Evolutionary conservation across 2,113 vertebrate species (phyloP), one percentile per base, ranked within the genome.

Genomic region (Protobothrops flavoviridis): DNA sequence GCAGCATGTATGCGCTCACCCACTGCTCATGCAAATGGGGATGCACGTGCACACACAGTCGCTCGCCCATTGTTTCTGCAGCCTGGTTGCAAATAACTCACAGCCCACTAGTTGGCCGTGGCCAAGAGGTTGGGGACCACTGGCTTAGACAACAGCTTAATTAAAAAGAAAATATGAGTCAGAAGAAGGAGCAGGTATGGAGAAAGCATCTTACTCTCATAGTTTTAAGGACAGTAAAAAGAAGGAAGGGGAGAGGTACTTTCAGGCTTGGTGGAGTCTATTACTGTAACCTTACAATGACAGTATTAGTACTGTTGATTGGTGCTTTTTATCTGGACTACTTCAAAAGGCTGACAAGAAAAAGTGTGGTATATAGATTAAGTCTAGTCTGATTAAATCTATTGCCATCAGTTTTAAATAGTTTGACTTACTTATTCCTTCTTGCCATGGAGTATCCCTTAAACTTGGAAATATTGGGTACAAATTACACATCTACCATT

Each of bases 21-120:
- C 10, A 1, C 26, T 64, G 13, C 26, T 13, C 29, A n/a, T n/a
- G 1, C 61, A 64, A 64, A 26, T 64, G 26, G 29, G 61, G 4
- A 64, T 64, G 29, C n/a, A 0, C 5, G 26, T 0, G 4, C 4
- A 0, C 11, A n/a, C 12, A 50, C 48, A 0, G 4, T 29, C 12
- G 4, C 12, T n/a, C 4, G 1, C 61, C 11, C 29, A 13, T 64
- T 64, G 61, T 64, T 64, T 64, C 61, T 1, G 3, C 13, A 12
- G 29, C 11, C 29, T 12, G 29, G 11, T 64, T 64, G 12, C 61
- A 64, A 64, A 13, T n/a, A 64, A 12, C 10, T 61, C 59, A 29
- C 3, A 0, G 59, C 1, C 29, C 61, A 64, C 29, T 64, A n/a
- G 4, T n/a, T 64, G 61, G 29, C 29, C 29, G 0, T 1, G 1